Evolutionary conservation across 2,888 invertebrate species (phyloP).

Genomic region (Drosophila leonis): DNA sequence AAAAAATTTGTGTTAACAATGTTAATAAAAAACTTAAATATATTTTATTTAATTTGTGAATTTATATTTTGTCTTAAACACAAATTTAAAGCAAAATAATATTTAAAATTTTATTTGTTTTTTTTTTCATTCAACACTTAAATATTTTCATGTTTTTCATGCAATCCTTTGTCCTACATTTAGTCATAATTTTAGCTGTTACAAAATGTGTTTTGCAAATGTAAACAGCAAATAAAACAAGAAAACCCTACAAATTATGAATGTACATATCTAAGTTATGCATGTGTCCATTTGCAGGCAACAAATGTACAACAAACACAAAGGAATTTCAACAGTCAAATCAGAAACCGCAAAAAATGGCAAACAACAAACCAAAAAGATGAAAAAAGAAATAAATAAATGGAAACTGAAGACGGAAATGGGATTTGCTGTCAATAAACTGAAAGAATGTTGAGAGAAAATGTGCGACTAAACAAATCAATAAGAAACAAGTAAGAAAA

Average conservation of each 20-base stretch:
- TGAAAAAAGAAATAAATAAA: conserved; percentile 1
- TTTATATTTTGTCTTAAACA: not conserved
- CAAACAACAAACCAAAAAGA: conserved; percentile 5
- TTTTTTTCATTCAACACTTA: not conserved
- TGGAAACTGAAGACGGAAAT: conserved; percentile 24
- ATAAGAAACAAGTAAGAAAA: no score
- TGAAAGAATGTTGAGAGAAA: conserved; percentile 35
- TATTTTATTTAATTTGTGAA: no score
- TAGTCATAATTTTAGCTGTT: conserved; percentile 16
- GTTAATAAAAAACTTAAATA: no score
- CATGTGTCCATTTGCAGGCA: conserved; percentile 7
- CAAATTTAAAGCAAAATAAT: not conserved
- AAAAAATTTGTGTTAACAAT: no score
- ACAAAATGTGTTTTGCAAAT: conserved; percentile 33
- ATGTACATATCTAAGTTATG: conserved; percentile 29
- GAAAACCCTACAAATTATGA: conserved; percentile 28
- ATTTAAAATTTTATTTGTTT: no score
- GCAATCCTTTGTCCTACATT: not conserved
- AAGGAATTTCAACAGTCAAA: conserved; percentile 7
- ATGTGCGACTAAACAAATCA: conserved; percentile 18
- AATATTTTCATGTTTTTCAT: not conserved
- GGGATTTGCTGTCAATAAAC: conserved; percentile 37
- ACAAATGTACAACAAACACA: conserved; percentile 1
- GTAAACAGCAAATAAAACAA: conserved; percentile 22
- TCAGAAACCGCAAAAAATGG: conserved; percentile 1